Evolutionary conservation across 2,888 invertebrate species (phyloP).

Genomic region (Heliconius ismenius): DNA sequence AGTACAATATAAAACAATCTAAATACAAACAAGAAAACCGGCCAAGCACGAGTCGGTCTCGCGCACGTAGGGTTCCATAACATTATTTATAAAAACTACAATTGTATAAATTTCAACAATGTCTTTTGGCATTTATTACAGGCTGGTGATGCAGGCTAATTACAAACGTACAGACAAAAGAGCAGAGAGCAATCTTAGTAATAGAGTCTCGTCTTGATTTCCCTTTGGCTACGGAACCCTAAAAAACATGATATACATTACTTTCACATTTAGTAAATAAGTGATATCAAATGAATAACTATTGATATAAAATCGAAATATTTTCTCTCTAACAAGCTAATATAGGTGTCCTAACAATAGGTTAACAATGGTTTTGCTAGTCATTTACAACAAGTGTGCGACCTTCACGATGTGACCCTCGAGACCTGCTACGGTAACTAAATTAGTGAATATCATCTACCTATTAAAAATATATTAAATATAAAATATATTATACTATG

Average conservation of each 20-base stretch:
- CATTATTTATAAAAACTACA: not conserved
- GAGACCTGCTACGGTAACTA: slow-evolving; percentile 25
- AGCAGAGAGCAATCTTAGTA: no score
- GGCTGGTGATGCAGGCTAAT: no score
- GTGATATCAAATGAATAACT: not conserved
- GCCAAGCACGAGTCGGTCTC: no score
- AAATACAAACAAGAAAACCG: not conserved
- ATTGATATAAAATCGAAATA: slow-evolving; percentile 8
- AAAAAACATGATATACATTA: not conserved
- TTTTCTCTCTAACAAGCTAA: slow-evolving; percentile 14
- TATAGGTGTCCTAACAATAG: slow-evolving; percentile 3
- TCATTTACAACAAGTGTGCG: slow-evolving; percentile 33
- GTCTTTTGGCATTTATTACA: no score
- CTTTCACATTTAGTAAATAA: not conserved
- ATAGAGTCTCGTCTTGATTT: no score
- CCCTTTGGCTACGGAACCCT: no score
- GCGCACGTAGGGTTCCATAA: no score
- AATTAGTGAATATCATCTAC: slow-evolving; percentile 4
- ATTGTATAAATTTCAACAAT: not conserved
- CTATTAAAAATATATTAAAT: no score
- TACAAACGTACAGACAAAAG: no score
- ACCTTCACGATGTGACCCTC: slow-evolving; percentile 42
- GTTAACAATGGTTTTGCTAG: slow-evolving; percentile 33
- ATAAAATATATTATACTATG: not conserved
- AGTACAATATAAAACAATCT: not conserved